Evolutionary conservation across 2,113 vertebrate genomes (phyloP), one percentile per base, ranked within the genome.

Genomic region (Ageneiosus marmoratus): DNA sequence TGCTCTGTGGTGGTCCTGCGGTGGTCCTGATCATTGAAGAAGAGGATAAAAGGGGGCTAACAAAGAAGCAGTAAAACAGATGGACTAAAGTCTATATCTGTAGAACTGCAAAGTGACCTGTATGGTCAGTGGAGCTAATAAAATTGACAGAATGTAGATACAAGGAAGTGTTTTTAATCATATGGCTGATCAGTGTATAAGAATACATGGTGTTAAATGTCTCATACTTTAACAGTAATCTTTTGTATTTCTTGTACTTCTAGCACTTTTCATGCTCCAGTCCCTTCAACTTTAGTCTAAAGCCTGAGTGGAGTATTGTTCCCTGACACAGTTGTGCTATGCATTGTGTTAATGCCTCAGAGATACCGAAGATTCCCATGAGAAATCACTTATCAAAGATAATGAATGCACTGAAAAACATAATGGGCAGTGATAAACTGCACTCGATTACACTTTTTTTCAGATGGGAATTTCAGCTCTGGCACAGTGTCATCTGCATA

Each of bases 361-460:
- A 63, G 76, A 79, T 67, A 58, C 69, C 4, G 20, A 82, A 75
- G 37, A 69, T 73, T 83, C 80, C 60, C 83, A 85, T 51, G 83
- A 87, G 86, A 83, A 83, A 80, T 67, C 69, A 77, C 48, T 85
- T 85, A 85, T 85, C 62, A 80, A 80, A 56, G 62, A 87, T 87
- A 77, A 87, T 87, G 46, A 85, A 79, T 76, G 83, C 69, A 41
- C 41, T 53, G 83, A 62, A 82, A 81, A 48, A 83, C 56, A 80
- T 60, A 79, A 82, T 70, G 70, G 80, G 50, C 83, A 85, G 58
- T 78, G 55, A 65, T 74, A 87, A 79, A 84, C 37, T 84, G 80
- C 58, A 51, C 32, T 79, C 78, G 37, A 37, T 56, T 51, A 27
- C 79, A 78, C 56, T 78, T 63, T 76, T 72, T 77, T 73, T 4